These are phyloP conservation scores for Druon quercuslanigerum DNA, from an alignment of 1,140 invertebrate genomes.

Conservation along the genomic window DNA sequence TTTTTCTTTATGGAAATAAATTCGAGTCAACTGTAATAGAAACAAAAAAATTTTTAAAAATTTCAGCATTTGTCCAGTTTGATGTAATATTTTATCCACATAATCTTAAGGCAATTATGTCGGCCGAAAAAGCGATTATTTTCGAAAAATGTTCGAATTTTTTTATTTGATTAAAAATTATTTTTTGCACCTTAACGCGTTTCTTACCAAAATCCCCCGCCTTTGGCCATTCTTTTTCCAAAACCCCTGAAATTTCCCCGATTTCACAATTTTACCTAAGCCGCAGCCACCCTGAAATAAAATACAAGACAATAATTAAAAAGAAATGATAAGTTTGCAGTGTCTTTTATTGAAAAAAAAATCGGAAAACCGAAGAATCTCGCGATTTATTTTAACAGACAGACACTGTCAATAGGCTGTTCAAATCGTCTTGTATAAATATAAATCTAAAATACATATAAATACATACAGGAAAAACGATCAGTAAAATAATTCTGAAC, in stretches of 20 bases:
- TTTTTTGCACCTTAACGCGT: too few relatives aligned
- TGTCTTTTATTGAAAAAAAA: constrained; percentile 28
- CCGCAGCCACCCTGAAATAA: background rate
- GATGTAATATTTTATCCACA: too few relatives aligned
- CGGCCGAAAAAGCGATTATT: too few relatives aligned
- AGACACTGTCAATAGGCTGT: background rate
- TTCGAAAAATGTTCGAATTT: too few relatives aligned
- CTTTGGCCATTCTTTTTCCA: background rate
- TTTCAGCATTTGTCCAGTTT: too few relatives aligned
- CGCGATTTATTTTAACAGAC: background rate
- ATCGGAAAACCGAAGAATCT: background rate
- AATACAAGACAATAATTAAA: background rate
- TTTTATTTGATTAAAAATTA: too few relatives aligned
- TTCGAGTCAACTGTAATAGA: too few relatives aligned
- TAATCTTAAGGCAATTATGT: too few relatives aligned
- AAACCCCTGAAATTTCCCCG: background rate
- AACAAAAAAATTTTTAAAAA: too few relatives aligned
- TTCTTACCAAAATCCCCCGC: too few relatives aligned
- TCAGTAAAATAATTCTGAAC: constrained; percentile 40
- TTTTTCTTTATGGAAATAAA: too few relatives aligned
- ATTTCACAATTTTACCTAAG: too few relatives aligned
- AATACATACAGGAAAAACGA: constrained; percentile 8
- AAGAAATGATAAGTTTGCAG: background rate
- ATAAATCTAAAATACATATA: constrained; percentile 11
- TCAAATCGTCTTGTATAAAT: constrained; percentile 16